A percentile compares a stretch with the other conserved stretches of the same genome.
Evolutionary conservation across 2,888 invertebrate genomes (phyloP).

Genomic region (Erynnis tages): DNA sequence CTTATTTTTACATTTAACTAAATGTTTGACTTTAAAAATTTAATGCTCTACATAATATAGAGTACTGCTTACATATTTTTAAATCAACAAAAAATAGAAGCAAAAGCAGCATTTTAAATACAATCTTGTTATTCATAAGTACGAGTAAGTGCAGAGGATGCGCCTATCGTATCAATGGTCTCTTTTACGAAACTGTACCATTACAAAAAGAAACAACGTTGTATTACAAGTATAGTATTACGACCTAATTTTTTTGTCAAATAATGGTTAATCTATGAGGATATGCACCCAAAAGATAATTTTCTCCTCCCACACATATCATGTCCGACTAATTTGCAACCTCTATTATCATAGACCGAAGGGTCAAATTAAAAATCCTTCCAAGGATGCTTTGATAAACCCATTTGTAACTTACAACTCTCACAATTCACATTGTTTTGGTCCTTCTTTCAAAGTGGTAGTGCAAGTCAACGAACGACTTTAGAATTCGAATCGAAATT

Average conservation of each 20-base stretch:
- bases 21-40: no score
- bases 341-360: background rate
- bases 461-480: no score
- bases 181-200: no score
- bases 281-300: slow-evolving; percentile 29
- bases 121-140: no score
- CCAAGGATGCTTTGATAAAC: background rate
- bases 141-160: no score
- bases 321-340: background rate
- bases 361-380: slow-evolving; percentile 7
- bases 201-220: no score
- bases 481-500: slow-evolving; percentile 14
- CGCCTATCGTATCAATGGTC: no score
- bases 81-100: no score
- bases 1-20: no score
- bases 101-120: no score
- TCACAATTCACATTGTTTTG: slow-evolving; percentile 14
- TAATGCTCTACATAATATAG: no score
- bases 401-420: slow-evolving; percentile 9
- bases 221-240: background rate
- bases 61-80: no score
- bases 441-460: slow-evolving; percentile 23
- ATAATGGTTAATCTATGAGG: background rate
- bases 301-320: slow-evolving; percentile 20
- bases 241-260: slow-evolving; percentile 9